Evolutionary conservation across 2,797 vertebrate genomes (phyloP).

Genomic region (Melanogrammus aeglefinus): DNA sequence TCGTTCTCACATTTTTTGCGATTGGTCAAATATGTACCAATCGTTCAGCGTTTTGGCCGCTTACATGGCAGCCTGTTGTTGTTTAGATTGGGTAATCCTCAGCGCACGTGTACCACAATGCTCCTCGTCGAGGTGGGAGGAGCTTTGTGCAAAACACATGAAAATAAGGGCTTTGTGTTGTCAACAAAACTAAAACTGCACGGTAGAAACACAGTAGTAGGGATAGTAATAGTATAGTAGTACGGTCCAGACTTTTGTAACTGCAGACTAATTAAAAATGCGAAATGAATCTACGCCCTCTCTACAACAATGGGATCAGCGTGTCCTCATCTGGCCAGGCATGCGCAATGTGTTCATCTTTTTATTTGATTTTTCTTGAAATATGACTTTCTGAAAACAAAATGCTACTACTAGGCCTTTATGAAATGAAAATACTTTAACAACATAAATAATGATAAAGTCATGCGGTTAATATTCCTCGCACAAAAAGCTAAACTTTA

Average conservation of each 20-base stretch:
- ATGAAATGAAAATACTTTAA: neutral
- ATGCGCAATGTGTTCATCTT: neutral
- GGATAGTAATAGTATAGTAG: neutral
- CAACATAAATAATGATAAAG: neutral
- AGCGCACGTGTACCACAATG: slow-evolving; percentile 45
- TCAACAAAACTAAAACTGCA: neutral
- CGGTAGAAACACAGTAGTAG: neutral
- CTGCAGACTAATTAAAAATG: too few species aligned
- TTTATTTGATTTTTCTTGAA: neutral
- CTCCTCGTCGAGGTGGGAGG: neutral
- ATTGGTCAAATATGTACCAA: slow-evolving; percentile 47
- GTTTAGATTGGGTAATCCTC: slow-evolving; percentile 43
- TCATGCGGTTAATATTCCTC: neutral
- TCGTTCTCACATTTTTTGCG: slow-evolving; percentile 28
- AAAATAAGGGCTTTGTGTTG: neutral
- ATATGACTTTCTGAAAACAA: too few species aligned
- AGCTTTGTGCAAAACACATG: neutral
- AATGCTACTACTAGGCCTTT: too few species aligned
- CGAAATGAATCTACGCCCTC: neutral
- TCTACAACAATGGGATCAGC: neutral
- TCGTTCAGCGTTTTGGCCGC: slow-evolving; percentile 14
- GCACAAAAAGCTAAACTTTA: neutral
- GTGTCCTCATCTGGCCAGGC: neutral
- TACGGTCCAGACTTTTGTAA: neutral
- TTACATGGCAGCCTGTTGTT: slow-evolving; percentile 56